phyloP scores from a whole-genome alignment of 2,113 vertebrate species.

The Phyllostomus discolor region DNA sequence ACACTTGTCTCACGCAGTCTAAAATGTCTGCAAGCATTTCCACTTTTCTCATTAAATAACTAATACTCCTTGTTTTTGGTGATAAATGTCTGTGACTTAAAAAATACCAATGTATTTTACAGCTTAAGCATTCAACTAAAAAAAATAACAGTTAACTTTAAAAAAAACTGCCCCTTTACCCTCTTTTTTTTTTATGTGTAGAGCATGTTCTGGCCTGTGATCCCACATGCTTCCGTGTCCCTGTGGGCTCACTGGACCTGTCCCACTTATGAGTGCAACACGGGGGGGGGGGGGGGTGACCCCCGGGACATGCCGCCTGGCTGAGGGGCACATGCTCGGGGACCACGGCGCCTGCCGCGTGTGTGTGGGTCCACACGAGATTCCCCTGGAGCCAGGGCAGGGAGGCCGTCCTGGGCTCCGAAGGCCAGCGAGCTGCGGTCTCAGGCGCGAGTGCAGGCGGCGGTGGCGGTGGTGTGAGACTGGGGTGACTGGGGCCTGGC shows the following conservation, averaged over 20 bases:
- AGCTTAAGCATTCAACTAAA: slow-evolving; percentile 21
- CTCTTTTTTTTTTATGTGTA: neutral
- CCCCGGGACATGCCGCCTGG: rapidly evolving
- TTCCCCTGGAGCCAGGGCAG: neutral
- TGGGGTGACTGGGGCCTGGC: rapidly evolving
- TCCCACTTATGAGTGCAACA: rapidly evolving
- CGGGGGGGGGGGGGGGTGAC: rapidly evolving
- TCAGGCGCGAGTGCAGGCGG: neutral
- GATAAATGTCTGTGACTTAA: neutral
- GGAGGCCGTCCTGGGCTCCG: rapidly evolving
- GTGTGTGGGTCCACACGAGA: rapidly evolving
- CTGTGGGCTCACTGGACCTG: rapidly evolving
- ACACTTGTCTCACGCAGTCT: neutral
- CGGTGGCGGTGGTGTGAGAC: rapidly evolving
- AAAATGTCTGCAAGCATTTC: neutral
- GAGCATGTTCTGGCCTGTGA: neutral
- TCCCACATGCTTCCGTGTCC: rapidly evolving
- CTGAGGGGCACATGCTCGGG: rapidly evolving
- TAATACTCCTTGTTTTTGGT: neutral
- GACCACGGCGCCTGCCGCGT: rapidly evolving
- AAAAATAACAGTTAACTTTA: neutral
- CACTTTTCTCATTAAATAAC: neutral
- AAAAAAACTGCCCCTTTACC: neutral
- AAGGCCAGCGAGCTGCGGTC: no score
- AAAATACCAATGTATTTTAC: neutral